A percentile compares a stretch with the other conserved stretches of the same genome.
These are phyloP conservation scores for Drosophila pseudotakahashii DNA, from an alignment of 2,888 invertebrate genomes.

Conservation along the genomic window DNA sequence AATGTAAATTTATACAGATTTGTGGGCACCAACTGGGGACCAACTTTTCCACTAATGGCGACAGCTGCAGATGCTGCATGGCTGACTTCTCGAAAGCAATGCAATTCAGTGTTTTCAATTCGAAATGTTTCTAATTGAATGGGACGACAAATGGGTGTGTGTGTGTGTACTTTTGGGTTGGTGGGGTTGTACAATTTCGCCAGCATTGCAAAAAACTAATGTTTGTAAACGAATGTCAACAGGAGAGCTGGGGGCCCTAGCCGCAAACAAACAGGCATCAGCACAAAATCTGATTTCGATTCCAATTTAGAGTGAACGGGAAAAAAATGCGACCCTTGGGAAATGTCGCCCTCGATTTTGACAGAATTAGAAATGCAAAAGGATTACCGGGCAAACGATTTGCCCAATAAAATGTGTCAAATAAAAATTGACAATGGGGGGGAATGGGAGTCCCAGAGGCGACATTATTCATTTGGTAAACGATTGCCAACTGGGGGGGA, in stretches of 20 bases:
- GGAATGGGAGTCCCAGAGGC: conserved; percentile 37
- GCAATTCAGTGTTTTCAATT: conserved; percentile 25
- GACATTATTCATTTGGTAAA: conserved; percentile 57
- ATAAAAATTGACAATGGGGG: conserved; percentile 62
- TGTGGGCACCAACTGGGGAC: conserved; percentile 21
- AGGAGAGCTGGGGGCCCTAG: conserved; percentile 6
- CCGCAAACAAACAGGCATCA: conserved; percentile 33
- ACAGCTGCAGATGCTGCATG: conserved; percentile 27
- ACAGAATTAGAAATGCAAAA: conserved; percentile 58
- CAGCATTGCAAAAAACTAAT: conserved; percentile 31
- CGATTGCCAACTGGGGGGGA: conserved; percentile 20
- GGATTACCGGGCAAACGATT: conserved; percentile 60
- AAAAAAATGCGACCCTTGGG: conserved; percentile 51
- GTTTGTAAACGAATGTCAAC: conserved; percentile 49
- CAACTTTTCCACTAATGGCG: conserved; percentile 31
- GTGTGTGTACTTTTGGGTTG: not conserved
- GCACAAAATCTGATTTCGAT: conserved; percentile 41
- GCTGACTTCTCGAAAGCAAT: conserved; percentile 14
- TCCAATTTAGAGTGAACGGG: conserved; percentile 46
- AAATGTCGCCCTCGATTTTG: conserved; percentile 46
- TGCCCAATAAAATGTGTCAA: conserved; percentile 69
- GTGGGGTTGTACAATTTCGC: conserved; percentile 1
- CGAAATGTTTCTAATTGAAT: conserved; percentile 42
- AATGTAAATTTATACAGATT: conserved; percentile 32
- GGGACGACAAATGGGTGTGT: conserved; percentile 4